phyloP scores from a whole-genome alignment of 2,797 vertebrate genomes.

The Fistularia tabacaria region DNA sequence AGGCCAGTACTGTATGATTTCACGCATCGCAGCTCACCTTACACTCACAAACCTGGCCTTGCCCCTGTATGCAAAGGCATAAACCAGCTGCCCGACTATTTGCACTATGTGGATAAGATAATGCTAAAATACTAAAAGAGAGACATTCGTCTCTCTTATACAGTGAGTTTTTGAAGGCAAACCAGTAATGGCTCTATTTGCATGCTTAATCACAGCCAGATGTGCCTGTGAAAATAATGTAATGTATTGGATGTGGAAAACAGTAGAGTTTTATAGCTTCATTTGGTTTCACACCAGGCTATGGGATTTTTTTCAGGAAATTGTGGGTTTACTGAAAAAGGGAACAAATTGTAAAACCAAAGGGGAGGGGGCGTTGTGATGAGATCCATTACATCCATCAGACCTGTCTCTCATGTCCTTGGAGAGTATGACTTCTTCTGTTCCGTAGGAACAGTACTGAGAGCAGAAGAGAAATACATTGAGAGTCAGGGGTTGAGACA shows the following conservation, averaged over 20 bases:
- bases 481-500: conserved; percentile 51
- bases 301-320: no score
- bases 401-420: conserved; percentile 57
- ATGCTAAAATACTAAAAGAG: conserved; percentile 27
- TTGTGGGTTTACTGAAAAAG: no score
- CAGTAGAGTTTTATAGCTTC: no score
- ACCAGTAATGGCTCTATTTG: no score
- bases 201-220: no score
- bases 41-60: conserved; percentile 20
- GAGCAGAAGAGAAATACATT: conserved; percentile 28
- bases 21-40: conserved; percentile 43
- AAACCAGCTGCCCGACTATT: neutral
- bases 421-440: conserved; percentile 58
- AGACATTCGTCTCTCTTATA: conserved; percentile 3
- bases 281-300: no score
- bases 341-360: no score
- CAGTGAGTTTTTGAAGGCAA: neutral
- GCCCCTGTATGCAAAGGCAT: conserved; percentile 21
- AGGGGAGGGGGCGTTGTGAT: conserved; percentile 17
- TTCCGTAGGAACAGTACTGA: conserved; percentile 46
- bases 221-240: no score
- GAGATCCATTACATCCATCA: conserved; percentile 48
- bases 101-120: neutral
- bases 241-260: no score
- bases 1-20: conserved; percentile 40